A percentile compares a stretch with the other conserved stretches of the same genome.
Evolutionary conservation across 2,797 vertebrate genomes (phyloP).

Genomic region (Columba guinea): DNA sequence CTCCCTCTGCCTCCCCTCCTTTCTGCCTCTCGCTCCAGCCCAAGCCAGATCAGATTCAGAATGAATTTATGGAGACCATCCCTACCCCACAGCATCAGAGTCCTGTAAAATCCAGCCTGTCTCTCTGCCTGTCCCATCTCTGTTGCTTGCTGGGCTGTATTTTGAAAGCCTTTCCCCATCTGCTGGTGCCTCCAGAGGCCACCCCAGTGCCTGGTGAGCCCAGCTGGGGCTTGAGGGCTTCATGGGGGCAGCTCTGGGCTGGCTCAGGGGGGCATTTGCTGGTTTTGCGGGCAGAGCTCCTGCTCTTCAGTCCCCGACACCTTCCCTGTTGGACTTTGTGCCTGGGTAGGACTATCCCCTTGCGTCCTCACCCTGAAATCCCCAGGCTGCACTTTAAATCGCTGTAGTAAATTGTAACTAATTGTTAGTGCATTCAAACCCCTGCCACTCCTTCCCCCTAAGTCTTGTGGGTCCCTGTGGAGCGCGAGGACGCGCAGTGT

Average conservation of each 20-base stretch:
- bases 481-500: neutral
- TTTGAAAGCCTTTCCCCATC: neutral
- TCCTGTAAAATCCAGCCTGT: neutral
- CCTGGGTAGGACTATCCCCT: neutral
- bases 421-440: slow-evolving; percentile 47
- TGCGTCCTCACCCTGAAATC: neutral
- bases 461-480: slow-evolving; percentile 20
- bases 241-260: neutral
- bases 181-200: neutral
- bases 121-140: neutral
- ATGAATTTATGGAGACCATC: neutral
- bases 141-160: neutral
- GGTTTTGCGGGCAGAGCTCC: neutral
- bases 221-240: neutral
- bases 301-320: neutral
- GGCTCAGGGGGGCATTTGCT: neutral
- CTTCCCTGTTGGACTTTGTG: neutral
- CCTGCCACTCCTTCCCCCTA: slow-evolving; percentile 56
- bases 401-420: slow-evolving; percentile 53
- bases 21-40: neutral
- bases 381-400: slow-evolving; percentile 55
- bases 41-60: neutral
- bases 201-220: neutral
- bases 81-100: neutral
- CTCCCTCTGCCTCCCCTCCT: neutral